These are phyloP conservation scores for Rhopalosiphum nymphaeae DNA, from an alignment of 2,888 invertebrate genomes.

Conservation along the genomic window DNA sequence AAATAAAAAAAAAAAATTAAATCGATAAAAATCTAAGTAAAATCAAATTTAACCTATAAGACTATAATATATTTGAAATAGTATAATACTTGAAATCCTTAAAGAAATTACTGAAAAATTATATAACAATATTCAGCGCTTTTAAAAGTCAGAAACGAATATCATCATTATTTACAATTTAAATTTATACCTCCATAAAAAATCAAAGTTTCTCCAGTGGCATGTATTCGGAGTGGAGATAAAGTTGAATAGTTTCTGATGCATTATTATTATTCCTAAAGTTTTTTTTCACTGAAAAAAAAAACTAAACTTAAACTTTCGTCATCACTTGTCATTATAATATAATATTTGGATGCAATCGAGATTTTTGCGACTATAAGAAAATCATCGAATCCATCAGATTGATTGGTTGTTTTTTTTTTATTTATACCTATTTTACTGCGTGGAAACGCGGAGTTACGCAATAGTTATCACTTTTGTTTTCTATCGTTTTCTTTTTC, in stretches of 20 bases:
- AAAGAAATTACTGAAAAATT: background rate
- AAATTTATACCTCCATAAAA: background rate
- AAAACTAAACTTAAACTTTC: background rate
- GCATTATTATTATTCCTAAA: background rate
- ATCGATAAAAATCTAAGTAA: background rate
- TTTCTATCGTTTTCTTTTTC: conserved; percentile 17
- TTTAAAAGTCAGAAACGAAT: background rate
- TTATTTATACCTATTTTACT: background rate
- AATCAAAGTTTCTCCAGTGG: background rate
- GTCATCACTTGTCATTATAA: background rate
- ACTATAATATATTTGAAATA: background rate
- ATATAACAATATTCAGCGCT: too few species aligned
- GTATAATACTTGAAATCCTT: background rate
- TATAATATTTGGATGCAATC: background rate
- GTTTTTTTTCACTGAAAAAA: conserved; percentile 1
- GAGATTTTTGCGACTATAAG: background rate
- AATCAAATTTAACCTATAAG: background rate
- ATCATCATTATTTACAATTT: background rate
- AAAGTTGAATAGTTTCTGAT: background rate
- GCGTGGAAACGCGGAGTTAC: background rate
- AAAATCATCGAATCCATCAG: background rate
- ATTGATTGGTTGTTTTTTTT: background rate
- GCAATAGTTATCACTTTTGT: conserved; percentile 13
- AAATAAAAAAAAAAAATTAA: background rate
- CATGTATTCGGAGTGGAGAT: background rate